These are phyloP conservation scores for Haliclona indistincta DNA, from an alignment of 37 sponge, comb jelly and placozoan genomes.

Conservation along the genomic window DNA sequence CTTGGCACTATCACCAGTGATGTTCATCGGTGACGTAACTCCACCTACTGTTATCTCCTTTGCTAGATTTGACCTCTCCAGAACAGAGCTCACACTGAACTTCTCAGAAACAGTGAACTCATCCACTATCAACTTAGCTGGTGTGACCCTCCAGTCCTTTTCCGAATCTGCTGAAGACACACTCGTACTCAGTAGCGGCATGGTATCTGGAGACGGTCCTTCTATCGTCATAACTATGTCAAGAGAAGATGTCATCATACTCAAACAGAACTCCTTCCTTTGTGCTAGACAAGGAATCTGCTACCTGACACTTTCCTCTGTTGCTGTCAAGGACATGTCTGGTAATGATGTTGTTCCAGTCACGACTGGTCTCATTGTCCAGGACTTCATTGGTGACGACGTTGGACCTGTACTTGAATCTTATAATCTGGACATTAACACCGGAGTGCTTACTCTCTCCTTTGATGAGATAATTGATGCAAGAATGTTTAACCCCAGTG, in stretches of 20 bases:
- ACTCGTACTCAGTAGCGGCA: constrained; percentile 44
- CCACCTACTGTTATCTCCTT: constrained; percentile 64
- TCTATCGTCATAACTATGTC: constrained; percentile 50
- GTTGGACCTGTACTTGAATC: constrained; percentile 50
- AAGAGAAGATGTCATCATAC: constrained; percentile 48
- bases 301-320: constrained; percentile 43
- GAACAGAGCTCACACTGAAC: constrained; percentile 53
- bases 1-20: constrained; percentile 44
- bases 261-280: constrained; percentile 68
- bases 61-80: constrained; percentile 66
- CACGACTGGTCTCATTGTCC: constrained; percentile 30
- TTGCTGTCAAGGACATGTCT: constrained; percentile 61
- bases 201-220: constrained; percentile 19
- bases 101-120: constrained; percentile 83
- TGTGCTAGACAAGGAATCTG: constrained; percentile 78
- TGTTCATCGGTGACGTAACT: constrained; percentile 59
- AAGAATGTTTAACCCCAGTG: constrained; percentile 43
- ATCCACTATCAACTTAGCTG: constrained; percentile 53
- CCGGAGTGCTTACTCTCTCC: constrained; percentile 63
- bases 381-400: constrained; percentile 61
- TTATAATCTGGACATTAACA: constrained; percentile 75
- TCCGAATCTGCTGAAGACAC: constrained; percentile 31
- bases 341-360: constrained; percentile 51
- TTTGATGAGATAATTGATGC: constrained; percentile 86
- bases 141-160: constrained; percentile 70